Evolutionary conservation across 2,797 vertebrate species (phyloP), one percentile per base, ranked within the genome.

Genomic region (Choloepus didactylus): DNA sequence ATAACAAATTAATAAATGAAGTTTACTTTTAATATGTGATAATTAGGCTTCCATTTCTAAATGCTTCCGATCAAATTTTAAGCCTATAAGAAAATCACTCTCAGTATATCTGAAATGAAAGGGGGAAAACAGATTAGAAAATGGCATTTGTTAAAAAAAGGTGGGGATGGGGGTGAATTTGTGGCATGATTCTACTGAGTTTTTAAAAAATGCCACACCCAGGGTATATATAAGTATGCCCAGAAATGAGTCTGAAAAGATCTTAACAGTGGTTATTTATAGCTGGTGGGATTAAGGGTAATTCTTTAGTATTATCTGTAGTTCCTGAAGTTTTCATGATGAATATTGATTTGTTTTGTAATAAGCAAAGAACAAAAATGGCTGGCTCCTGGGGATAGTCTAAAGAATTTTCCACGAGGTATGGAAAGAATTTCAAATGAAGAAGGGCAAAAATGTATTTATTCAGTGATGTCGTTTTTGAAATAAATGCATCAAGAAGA

Each of bases 31-130:
- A 60, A 59, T 81, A 93, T 67, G 4, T 82, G 49, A 94, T 69
- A 64, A 56, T 76, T 72, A 27, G 59, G 35, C 10, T 94, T 94
- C 82, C 14, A 67, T 88, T 93, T 94, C 79, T 46, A 94, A 96
- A 96, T 76, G 49, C 8, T n/a, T 95, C 94, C 87, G 66, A 82
- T 95, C 46, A 89, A 91, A 96, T 79, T 91, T 86, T 91, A 85
- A 89, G 73, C 10, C 38, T 87, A 6, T 81, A 73, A 73, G 49
- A 91, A 87, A 94, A 94, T 27, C 44, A 60, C 38, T 92, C 82
- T 94, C 70, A 64, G 59, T 87, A 87, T 59, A 95, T 87, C 73
- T 87, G 62, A 92, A 95, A 84, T 80, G 70, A 79, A 66, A 86
- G 21, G 62, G 59, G 46, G 77, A 44, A 29, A 89, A 31, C 31